Conservation (phyloP, 2,113 vertebrate genomes). For the Oceanites oceanicus region DNA sequence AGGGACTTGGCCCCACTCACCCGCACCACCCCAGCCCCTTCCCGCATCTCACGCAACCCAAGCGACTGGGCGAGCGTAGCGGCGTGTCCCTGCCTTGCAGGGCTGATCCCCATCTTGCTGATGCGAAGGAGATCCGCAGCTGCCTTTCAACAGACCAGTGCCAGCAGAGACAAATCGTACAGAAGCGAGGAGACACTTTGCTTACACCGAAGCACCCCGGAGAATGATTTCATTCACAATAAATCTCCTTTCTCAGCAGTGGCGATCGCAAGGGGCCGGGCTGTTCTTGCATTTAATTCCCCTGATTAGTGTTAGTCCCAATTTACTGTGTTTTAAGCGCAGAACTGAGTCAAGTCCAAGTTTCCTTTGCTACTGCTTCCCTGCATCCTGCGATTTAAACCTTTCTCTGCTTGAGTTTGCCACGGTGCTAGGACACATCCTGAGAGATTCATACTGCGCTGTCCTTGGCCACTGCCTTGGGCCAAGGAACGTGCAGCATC, state of each 20-base stretch:
- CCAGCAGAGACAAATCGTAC: neutral
- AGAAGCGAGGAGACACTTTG: neutral
- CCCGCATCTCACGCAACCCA: fast-evolving
- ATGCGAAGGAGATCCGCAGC: neutral
- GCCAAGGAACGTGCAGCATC: neutral
- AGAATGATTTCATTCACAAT: neutral
- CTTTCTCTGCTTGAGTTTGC: neutral
- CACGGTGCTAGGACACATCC: neutral
- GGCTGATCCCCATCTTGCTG: neutral
- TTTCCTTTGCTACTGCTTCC: neutral
- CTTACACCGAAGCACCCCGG: neutral
- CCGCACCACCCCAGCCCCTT: neutral
- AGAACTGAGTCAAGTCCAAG: neutral
- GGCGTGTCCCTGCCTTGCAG: neutral
- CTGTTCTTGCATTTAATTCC: neutral
- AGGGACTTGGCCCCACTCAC: fast-evolving
- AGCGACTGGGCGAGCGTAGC: fast-evolving
- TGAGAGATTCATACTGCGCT: neutral
- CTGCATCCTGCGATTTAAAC: neutral
- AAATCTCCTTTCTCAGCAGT: neutral
- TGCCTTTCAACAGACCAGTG: neutral
- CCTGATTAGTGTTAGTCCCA: neutral
- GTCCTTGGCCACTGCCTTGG: neutral
- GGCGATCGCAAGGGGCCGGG: neutral
- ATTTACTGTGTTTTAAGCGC: neutral